Conservation (phyloP, 1,140 invertebrate genomes). For the Megathymus violae region DNA sequence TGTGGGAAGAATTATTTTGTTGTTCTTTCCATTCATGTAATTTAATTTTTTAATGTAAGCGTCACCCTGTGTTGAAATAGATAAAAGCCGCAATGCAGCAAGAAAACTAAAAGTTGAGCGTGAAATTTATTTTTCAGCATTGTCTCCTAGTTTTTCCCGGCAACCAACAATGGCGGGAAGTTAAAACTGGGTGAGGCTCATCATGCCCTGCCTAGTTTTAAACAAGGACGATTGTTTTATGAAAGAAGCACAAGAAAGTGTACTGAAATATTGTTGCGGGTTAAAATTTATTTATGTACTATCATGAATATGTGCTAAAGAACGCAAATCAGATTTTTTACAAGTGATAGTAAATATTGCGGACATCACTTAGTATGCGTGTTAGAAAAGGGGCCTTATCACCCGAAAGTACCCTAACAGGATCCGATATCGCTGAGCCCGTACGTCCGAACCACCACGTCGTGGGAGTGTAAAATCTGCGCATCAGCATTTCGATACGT, state of each 20-base stretch:
- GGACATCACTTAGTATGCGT: no score
- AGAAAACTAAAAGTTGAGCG: slow-evolving; percentile 3
- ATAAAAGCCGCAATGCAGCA: slow-evolving; percentile 5
- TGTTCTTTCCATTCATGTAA: background rate
- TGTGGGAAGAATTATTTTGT: background rate
- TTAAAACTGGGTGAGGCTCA: slow-evolving; percentile 4
- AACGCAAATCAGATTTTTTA: no score
- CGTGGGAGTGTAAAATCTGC: no score
- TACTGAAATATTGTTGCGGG: background rate
- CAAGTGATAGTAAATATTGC: no score
- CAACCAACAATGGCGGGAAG: background rate
- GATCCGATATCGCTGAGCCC: no score
- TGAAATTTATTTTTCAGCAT: background rate
- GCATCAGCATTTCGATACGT: no score
- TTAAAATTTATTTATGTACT: background rate
- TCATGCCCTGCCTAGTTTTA: slow-evolving; percentile 4
- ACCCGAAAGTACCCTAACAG: no score
- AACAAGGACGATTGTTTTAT: slow-evolving; percentile 6
- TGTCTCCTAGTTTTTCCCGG: slow-evolving; percentile 3
- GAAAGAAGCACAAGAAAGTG: slow-evolving; percentile 2
- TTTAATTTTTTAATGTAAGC: background rate
- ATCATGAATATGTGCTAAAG: no score
- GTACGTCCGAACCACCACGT: no score
- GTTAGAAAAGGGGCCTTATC: no score
- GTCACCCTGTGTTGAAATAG: slow-evolving; percentile 2